These are phyloP conservation scores for Xenopus tropicalis DNA, from an alignment of 2,113 vertebrate species.

Conservation along the genomic window DNA sequence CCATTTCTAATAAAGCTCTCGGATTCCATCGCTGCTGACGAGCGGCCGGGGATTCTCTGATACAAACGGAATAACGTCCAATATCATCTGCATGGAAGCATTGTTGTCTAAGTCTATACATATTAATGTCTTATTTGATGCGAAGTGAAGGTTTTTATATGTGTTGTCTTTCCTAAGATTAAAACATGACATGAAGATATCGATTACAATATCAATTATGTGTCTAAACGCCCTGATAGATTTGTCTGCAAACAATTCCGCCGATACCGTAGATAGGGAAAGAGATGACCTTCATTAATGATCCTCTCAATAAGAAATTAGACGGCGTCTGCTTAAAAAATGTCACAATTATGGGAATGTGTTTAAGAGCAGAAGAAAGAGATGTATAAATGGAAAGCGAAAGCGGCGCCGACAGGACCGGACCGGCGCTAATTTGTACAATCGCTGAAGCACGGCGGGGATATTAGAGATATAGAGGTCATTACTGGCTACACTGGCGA, in stretches of 20 bases:
- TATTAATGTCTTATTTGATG: neutral
- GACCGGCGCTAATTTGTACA: neutral
- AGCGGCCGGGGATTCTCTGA: too few relatives aligned
- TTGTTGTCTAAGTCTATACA: too few relatives aligned
- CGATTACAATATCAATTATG: neutral
- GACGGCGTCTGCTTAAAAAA: neutral
- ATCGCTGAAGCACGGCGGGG: neutral
- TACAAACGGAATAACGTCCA: too few relatives aligned
- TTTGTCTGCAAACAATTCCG: neutral
- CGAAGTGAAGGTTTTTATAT: neutral
- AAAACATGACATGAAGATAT: neutral
- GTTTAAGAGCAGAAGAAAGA: neutral
- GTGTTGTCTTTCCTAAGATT: neutral
- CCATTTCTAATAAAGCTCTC: too few relatives aligned
- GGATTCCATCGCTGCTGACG: too few relatives aligned
- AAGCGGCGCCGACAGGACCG: neutral
- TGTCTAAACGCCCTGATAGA: neutral
- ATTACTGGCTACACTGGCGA: neutral
- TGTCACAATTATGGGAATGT: slow-evolving; percentile 1
- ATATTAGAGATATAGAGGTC: neutral
- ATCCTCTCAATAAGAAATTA: neutral
- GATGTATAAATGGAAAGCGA: neutral
- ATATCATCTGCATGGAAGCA: too few relatives aligned
- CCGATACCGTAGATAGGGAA: neutral
- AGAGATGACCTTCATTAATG: slow-evolving; percentile 1